These are phyloP conservation scores for Nomada fucata DNA, from an alignment of 2,888 invertebrate genomes.

Conservation along the genomic window DNA sequence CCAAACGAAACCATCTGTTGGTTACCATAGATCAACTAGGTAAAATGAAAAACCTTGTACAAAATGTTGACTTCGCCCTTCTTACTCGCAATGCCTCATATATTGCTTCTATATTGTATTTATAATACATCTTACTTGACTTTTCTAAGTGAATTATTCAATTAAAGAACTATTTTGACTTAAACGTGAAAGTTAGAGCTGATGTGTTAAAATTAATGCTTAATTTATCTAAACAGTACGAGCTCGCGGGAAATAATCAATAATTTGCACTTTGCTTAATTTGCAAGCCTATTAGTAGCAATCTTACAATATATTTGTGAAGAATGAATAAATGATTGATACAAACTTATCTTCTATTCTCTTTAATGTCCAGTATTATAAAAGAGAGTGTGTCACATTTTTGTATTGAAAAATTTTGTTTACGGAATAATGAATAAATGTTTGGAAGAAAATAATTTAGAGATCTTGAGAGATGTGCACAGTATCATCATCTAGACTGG, in stretches of 20 bases:
- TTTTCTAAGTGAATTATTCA: constrained; percentile 8
- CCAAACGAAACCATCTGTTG: no score
- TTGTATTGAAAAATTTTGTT: not conserved
- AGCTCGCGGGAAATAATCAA: constrained; percentile 9
- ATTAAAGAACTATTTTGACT: constrained; percentile 6
- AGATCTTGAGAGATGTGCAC: constrained; percentile 49
- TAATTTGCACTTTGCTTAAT: constrained; percentile 14
- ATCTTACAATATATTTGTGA: constrained; percentile 13
- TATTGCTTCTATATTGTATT: constrained; percentile 30
- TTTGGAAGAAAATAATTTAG: constrained; percentile 8
- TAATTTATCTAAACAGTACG: constrained; percentile 14
- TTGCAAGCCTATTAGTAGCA: not conserved
- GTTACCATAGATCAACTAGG: no score
- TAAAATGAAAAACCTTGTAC: no score
- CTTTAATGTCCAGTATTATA: constrained; percentile 2
- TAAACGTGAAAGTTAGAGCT: constrained; percentile 2
- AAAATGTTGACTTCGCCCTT: no score
- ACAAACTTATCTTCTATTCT: not conserved
- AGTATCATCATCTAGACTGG: constrained; percentile 26
- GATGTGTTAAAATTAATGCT: constrained; percentile 23
- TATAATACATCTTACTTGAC: constrained; percentile 28
- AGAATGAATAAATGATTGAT: constrained; percentile 35
- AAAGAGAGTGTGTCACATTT: not conserved
- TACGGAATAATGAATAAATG: constrained; percentile 7
- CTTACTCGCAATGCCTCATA: no score